These are phyloP conservation scores for Thamnophis elegans DNA, from an alignment of 2,797 vertebrate species.

Conservation along the genomic window DNA sequence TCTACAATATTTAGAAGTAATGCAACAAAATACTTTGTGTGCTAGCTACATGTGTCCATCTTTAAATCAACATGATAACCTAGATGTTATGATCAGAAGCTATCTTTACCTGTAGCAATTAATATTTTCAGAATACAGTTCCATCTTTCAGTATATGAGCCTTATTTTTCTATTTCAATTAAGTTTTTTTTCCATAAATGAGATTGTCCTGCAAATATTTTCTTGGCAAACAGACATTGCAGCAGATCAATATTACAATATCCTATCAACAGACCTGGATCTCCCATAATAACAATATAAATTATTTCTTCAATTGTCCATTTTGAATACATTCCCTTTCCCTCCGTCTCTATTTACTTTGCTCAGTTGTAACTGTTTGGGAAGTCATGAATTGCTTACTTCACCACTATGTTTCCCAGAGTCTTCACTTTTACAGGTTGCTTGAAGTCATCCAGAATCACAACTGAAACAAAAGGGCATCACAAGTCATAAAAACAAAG, in stretches of 20 bases:
- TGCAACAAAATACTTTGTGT: neutral
- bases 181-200: neutral
- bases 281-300: neutral
- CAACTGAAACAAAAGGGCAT: slow-evolving; percentile 73
- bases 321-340: neutral
- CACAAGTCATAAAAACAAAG: slow-evolving; percentile 24
- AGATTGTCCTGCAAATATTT: slow-evolving; percentile 2
- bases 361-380: neutral
- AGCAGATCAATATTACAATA: neutral
- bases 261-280: neutral
- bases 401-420: slow-evolving; percentile 94
- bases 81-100: neutral
- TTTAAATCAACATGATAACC: neutral
- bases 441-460: slow-evolving; percentile 85
- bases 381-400: slow-evolving; percentile 76
- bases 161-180: neutral
- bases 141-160: neutral
- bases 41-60: neutral
- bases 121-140: fast-evolving
- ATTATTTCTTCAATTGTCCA: neutral
- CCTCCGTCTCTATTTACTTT: neutral
- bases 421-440: slow-evolving; percentile 79
- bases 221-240: neutral
- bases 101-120: neutral
- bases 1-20: neutral